Conservation (phyloP, 2,113 vertebrate genomes). For the Drymodes brunneopygia region DNA sequence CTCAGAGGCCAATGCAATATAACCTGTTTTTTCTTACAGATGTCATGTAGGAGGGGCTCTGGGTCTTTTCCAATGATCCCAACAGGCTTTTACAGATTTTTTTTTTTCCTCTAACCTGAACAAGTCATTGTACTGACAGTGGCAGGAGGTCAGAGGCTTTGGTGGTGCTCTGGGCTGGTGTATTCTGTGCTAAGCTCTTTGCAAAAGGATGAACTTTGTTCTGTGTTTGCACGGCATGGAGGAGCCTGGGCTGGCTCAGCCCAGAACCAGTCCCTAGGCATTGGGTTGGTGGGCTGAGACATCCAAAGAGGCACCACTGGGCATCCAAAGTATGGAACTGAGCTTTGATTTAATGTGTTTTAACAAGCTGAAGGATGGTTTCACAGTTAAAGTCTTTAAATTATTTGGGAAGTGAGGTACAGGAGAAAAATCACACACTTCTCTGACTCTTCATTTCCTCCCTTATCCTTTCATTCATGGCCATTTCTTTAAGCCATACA, state of each 20-base stretch:
- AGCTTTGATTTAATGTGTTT: background rate
- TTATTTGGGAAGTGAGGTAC: background rate
- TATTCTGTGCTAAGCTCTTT: background rate
- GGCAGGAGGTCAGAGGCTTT: background rate
- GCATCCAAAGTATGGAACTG: background rate
- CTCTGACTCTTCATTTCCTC: background rate
- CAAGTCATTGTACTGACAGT: background rate
- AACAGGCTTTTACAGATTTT: background rate
- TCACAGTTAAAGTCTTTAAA: background rate
- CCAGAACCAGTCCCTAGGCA: background rate
- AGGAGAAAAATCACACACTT: background rate
- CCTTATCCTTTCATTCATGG: background rate
- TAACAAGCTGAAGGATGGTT: background rate
- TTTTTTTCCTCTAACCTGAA: background rate
- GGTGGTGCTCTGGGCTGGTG: background rate
- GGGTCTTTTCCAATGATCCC: background rate
- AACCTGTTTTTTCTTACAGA: conserved; percentile 6
- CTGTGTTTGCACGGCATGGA: fast-evolving
- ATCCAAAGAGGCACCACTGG: background rate
- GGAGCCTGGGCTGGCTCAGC: background rate
- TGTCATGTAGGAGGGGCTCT: background rate
- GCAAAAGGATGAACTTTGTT: background rate
- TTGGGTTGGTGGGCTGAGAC: background rate
- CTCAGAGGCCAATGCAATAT: background rate
- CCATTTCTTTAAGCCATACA: background rate